Base-by-base conservation (phyloP, 1,140 invertebrate genomes). In the Sycophila sp. region DNA sequence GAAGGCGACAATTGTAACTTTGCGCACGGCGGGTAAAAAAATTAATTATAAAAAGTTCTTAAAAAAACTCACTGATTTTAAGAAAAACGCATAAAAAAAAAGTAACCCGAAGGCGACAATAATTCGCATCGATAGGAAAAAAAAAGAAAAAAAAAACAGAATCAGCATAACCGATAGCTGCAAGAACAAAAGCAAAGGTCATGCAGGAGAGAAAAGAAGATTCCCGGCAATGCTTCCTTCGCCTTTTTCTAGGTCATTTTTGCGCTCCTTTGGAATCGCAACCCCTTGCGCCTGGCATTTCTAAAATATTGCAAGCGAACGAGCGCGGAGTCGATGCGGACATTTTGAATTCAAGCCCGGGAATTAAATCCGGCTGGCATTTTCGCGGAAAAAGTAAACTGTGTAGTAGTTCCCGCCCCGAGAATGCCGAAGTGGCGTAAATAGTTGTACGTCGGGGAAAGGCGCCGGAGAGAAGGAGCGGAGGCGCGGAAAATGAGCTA, bases 341-440 rank as follows among this genome's bases (percentile, higher is more conserved):
- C 10, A 34, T 58, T 40, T 58, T 19, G 13, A 40, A 26, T 58
- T 58, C 34, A 58, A 58, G 55, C 22, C 15, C 28, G 19, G 13
- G 30, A 36, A 58, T 58, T 58, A 58, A 58, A 38, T 38, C 34
- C 36, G 8, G 22, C 26, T 4, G 24, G 15, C 49, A 8, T 30
- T 53, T 26, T 51, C 40, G 42, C 7, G 42, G 42, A 47, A 47
- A 40, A n/a, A 53, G 49, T 53, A 53, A 53, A 30, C 26, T 53
- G 10, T 53, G 49, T 30, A 53, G 26, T 53, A 53, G 26, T 53
- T 53, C 28, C 26, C 49, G 13, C 26, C n/a, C 28, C 6, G 26
- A 53, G 15, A 53, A 24, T 30, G 13, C 49, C 49, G 15, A 53
- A 30, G 49, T 53, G 26, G 49, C 49, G 49, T 28, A 30, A 53